A percentile compares a stretch with the other conserved stretches of the same genome.
Evolutionary conservation across 2,888 invertebrate genomes (phyloP).

Genomic region (Drosophila buzzatii): DNA sequence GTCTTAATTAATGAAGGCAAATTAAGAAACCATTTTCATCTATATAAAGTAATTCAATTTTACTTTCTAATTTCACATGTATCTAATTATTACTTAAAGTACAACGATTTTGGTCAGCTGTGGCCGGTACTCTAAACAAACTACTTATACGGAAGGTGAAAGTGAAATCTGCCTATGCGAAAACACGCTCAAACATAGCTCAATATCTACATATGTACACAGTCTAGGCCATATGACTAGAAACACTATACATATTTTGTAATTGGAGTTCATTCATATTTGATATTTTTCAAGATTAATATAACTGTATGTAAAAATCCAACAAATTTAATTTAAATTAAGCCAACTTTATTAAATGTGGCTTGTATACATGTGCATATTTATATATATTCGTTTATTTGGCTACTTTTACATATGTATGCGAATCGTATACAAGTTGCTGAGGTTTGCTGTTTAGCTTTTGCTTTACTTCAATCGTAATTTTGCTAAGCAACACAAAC

Average conservation of each 20-base stretch:
- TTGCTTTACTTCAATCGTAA: slow-evolving; percentile 51
- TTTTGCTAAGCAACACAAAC: slow-evolving; percentile 37
- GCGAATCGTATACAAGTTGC: slow-evolving; percentile 43
- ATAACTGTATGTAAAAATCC: neutral
- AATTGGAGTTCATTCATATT: neutral
- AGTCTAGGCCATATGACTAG: neutral
- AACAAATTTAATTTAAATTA: neutral
- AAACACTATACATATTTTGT: neutral
- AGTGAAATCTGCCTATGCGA: slow-evolving; percentile 61
- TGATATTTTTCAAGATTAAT: neutral
- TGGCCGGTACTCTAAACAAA: slow-evolving; percentile 46
- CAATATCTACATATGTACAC: neutral
- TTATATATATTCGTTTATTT: neutral
- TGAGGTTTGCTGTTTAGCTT: slow-evolving; percentile 41
- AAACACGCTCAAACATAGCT: slow-evolving; percentile 15
- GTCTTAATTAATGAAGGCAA: slow-evolving; percentile 47
- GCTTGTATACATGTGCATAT: neutral
- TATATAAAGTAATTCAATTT: neutral
- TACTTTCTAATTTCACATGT: slow-evolving; percentile 68
- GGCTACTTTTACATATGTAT: neutral
- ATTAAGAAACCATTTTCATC: slow-evolving; percentile 24
- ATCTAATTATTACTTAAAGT: slow-evolving; percentile 39
- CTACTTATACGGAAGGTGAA: slow-evolving; percentile 73
- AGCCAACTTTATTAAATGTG: neutral
- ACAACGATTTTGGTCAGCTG: slow-evolving; percentile 53